Percentiles rank a stretch among this genome's conserved stretches.
phyloP scores from a whole-genome alignment of 2,113 vertebrate species.

The Oryzias curvinotus region DNA sequence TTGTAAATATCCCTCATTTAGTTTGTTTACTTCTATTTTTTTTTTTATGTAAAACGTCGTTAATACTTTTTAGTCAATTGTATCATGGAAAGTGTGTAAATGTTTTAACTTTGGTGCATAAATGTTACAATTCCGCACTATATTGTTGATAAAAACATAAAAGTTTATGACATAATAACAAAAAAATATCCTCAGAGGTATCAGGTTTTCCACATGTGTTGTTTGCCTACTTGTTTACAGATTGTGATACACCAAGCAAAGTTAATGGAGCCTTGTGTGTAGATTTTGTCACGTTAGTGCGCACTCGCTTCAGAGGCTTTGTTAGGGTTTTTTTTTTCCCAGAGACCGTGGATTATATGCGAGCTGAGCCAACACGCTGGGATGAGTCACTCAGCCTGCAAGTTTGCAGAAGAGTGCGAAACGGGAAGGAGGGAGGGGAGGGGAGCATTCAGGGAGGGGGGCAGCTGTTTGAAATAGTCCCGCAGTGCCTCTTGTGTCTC shows the following conservation, averaged over 20 bases:
- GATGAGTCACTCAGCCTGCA: conserved; percentile 81
- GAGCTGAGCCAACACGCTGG: conserved; percentile 69
- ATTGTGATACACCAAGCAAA: no score
- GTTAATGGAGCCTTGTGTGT: background rate
- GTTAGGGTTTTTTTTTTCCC: conserved; percentile 42
- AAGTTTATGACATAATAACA: background rate
- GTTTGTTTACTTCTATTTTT: no score
- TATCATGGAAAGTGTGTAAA: no score
- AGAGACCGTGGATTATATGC: conserved; percentile 59
- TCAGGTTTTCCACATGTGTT: background rate
- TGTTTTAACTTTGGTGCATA: no score
- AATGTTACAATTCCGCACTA: background rate
- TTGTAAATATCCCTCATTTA: no score
- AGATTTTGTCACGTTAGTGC: background rate
- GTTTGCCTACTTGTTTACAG: no score
- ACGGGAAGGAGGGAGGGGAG: conserved; percentile 48
- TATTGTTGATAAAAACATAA: background rate
- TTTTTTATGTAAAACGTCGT: no score
- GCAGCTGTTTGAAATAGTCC: conserved; percentile 62
- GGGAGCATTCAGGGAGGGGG: conserved; percentile 18
- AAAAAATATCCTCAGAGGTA: background rate
- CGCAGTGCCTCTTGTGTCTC: conserved; percentile 49
- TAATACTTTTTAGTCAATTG: no score
- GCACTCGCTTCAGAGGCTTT: conserved; percentile 1
- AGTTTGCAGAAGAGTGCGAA: conserved; percentile 78